Base-by-base conservation (phyloP, 2,888 invertebrate genomes). In the Parnassius mnemosyne region DNA sequence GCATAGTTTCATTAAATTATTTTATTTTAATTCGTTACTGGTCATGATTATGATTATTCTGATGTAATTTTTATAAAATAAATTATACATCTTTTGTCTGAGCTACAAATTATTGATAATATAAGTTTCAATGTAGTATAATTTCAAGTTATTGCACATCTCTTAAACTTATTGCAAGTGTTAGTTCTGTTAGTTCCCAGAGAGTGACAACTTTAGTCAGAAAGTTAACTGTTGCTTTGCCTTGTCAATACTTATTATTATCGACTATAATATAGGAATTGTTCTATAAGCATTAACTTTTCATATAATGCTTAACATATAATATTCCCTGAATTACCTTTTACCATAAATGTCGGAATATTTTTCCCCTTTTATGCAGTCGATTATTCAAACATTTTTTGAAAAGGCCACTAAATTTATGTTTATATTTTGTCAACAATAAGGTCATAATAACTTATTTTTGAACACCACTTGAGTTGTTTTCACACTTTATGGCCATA, bases 221-320 rank as follows among this genome's bases (percentile, higher is more conserved):
- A 53, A 53, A 43, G 44, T 51, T 55, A 44, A 51, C 43, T 61
- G 54, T 54, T 49, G 54, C 16, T 51, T 61, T 50, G 44, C 44
- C 16, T 13, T 51, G 51, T 50, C 53, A 12, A 50, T 34, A 53
- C 44, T 10, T 25, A 59, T 52, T 5, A 7, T 34, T 34, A 7
- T 34, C 20, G 47, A 41, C 41, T 53, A 16, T 53, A 25, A 46
- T 44, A 53, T 53, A 63, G 55, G 58, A 59, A 63, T 63, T 63
- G 58, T 55, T 55, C 13, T 43, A 50, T 46, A 63, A 42, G 50
- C 53, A n/a, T 10, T 16, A 55, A 51, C 44, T 44, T 51, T 13
- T 49, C 49, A 44, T 47, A 44, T 5, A 57, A 54, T 44, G 53
- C 16, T 53, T 62, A 43, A 53, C 54, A 16, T 54, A 50, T 51